Evolutionary conservation across 2,888 invertebrate genomes (phyloP), one percentile per base, ranked within the genome.

Genomic region (Nemurella pictetii): DNA sequence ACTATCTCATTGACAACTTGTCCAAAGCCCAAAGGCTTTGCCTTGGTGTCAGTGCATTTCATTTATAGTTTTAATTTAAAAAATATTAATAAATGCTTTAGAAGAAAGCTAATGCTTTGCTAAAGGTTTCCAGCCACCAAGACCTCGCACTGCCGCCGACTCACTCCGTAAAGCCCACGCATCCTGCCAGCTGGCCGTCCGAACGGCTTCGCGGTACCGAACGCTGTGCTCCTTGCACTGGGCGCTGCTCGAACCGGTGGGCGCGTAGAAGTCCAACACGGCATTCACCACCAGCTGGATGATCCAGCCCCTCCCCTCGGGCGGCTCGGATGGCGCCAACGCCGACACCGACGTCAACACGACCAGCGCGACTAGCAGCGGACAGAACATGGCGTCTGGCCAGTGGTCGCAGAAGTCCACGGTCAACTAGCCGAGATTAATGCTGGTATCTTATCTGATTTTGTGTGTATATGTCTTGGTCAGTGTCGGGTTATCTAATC

Each of bases 131-230:
- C 15, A 36, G 15, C 7, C 55, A 9, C 15, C 55, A 36, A 36
- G 15, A 36, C 9, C 15, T 36, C 15, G 7, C 55, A 36, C 28
- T 2, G 28, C 26, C 20, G 5, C n/a, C 12, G n/a, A 83, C 85
- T 85, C 25, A 85, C 85, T 85, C 30, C 82, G 55, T 7, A 85
- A 55, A 5, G 85, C 85, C 85, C 85, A 85, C n/a, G 74, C 32
- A 15, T 85, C 77, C 0, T 32, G 15, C 55, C 55, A 55, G 55
- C 12, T 55, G 2, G 15, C 32, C 0, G 75, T 25, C 72, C 75
- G 75, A 1, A 85, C 77, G 9, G 77, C 83, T 28, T 30, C 78
- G 12, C 35, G 75, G 82, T 55, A 85, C 29, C 25, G 77, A 28
- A 72, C 25, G 77, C 85, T 83, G 77, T 85, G 75, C 25, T 80